A percentile compares a stretch with the other conserved stretches of the same genome.
phyloP scores from a whole-genome alignment of 1,140 invertebrate genomes.

The Maniola jurtina region DNA sequence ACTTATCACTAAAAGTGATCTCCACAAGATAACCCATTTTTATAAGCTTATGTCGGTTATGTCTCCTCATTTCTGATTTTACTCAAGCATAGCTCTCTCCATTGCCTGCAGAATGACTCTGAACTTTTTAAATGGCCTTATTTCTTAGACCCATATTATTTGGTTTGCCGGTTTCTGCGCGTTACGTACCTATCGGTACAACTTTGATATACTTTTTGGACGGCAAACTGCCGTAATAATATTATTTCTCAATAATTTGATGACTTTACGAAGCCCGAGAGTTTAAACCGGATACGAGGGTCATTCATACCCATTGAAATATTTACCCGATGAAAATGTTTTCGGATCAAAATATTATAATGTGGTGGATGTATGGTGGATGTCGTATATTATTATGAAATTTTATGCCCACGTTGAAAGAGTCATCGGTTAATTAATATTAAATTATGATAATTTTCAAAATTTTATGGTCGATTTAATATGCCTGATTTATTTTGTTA shows the following conservation, averaged over 20 bases:
- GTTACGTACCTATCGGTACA: too few relatives aligned
- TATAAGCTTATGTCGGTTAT: too few relatives aligned
- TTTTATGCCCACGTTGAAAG: slow-evolving; percentile 32
- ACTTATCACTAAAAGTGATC: too few relatives aligned
- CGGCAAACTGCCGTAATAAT: not conserved
- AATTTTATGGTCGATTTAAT: slow-evolving; percentile 8
- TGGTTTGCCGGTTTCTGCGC: too few relatives aligned
- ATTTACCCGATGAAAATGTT: slow-evolving; percentile 29
- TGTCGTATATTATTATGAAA: slow-evolving; percentile 33
- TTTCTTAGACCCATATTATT: too few relatives aligned
- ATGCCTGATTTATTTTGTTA: not conserved
- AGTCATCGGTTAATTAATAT: slow-evolving; percentile 22
- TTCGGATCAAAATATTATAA: slow-evolving; percentile 29
- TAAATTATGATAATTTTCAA: slow-evolving; percentile 25
- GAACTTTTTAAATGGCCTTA: too few relatives aligned
- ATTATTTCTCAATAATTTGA: slow-evolving; percentile 14
- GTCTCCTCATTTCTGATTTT: too few relatives aligned
- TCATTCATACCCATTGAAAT: slow-evolving; percentile 26
- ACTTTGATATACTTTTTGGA: too few relatives aligned
- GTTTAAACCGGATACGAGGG: slow-evolving; percentile 21
- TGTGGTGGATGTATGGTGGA: slow-evolving; percentile 4
- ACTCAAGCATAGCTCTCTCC: too few relatives aligned
- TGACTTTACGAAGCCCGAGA: slow-evolving; percentile 3
- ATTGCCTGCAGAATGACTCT: too few relatives aligned
- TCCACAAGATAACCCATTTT: too few relatives aligned